phyloP scores from a whole-genome alignment of 64 coral and sea anemone genomes.

The Anthopleura sola region DNA sequence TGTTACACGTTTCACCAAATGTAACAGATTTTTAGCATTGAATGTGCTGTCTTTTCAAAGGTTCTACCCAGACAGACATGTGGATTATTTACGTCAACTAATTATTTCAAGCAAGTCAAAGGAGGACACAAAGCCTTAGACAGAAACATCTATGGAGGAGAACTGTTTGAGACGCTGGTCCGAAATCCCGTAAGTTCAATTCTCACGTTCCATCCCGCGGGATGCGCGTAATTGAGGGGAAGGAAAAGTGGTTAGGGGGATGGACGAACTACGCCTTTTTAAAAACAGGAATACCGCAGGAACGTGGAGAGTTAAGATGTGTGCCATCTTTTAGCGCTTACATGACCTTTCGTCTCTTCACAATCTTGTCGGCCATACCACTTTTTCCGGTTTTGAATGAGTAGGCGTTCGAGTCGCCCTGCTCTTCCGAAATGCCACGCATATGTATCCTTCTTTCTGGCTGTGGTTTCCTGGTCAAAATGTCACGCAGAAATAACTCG shows the following conservation, averaged over 20 bases:
- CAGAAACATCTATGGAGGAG: conserved; percentile 87
- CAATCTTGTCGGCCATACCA: background rate
- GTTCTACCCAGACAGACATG: conserved; percentile 94
- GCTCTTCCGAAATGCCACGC: background rate
- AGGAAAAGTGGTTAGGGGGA: background rate
- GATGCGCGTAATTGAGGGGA: background rate
- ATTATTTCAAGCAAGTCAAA: conserved; percentile 84
- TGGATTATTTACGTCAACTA: conserved; percentile 87
- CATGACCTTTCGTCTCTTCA: background rate
- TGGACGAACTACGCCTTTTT: background rate
- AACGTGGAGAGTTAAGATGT: background rate
- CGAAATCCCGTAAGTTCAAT: conserved; percentile 73
- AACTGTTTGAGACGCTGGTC: conserved; percentile 81
- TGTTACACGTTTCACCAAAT: no score
- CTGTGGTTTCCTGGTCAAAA: background rate
- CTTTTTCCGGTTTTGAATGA: background rate
- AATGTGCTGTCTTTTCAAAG: background rate
- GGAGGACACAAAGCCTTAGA: conserved; percentile 78
- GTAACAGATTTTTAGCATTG: no score
- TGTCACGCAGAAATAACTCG: background rate
- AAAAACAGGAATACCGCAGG: background rate
- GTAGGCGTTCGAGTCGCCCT: background rate
- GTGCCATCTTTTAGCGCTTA: background rate
- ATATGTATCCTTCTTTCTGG: background rate
- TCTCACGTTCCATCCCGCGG: background rate